Conservation (phyloP, 2,113 vertebrate species). For the Eretmochelys imbricata region DNA sequence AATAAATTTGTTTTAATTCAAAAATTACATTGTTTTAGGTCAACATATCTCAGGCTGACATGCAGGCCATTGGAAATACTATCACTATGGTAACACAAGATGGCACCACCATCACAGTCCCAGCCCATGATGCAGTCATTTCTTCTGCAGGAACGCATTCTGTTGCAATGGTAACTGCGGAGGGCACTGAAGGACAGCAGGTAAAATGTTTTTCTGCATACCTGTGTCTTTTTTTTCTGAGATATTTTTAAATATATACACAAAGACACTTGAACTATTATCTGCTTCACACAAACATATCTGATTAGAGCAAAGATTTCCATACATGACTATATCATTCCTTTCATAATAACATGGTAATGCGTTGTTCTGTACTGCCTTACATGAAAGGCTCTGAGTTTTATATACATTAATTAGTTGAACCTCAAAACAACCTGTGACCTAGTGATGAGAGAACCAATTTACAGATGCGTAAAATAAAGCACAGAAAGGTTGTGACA, state of each 20-base stretch:
- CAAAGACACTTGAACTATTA: background rate
- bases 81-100: slow-evolving; percentile 99
- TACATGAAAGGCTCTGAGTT: background rate
- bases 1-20: background rate
- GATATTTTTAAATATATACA: background rate
- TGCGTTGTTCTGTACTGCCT: background rate
- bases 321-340: background rate
- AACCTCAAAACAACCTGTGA: background rate
- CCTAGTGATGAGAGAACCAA: background rate
- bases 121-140: slow-evolving; percentile 92
- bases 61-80: slow-evolving; percentile 94
- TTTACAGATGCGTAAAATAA: background rate
- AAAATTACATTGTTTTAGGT: slow-evolving; percentile 82
- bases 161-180: slow-evolving; percentile 94
- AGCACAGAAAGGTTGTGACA: background rate
- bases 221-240: rapidly evolving
- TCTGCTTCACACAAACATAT: rapidly evolving
- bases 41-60: slow-evolving; percentile 94
- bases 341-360: background rate
- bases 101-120: slow-evolving; percentile 97
- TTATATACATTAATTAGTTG: background rate
- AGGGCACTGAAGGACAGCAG: slow-evolving; percentile 92
- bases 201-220: slow-evolving; percentile 66
- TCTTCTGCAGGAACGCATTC: slow-evolving; percentile 89
- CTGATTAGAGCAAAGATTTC: background rate